These are phyloP conservation scores for Strigops habroptila DNA, from an alignment of 2,113 vertebrate species.

Conservation along the genomic window DNA sequence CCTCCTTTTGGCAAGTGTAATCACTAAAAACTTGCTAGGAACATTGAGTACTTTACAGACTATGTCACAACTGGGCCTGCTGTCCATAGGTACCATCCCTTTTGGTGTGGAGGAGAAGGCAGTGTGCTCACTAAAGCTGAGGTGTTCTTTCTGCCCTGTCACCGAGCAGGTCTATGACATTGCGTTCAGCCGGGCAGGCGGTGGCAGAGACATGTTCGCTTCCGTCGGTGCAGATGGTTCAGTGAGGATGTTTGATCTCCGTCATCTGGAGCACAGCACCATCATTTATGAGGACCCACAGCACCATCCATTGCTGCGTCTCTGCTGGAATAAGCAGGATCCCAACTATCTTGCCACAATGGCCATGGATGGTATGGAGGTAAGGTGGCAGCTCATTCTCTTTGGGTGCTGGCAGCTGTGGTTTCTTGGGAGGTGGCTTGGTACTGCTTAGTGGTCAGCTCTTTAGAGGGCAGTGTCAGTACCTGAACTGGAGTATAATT, in stretches of 20 bases:
- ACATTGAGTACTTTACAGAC: not conserved
- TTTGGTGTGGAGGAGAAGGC: not conserved
- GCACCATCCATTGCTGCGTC: constrained; percentile 94
- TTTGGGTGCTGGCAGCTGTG: fast-evolving
- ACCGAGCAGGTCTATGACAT: constrained; percentile 94
- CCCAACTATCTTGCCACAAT: constrained; percentile 98
- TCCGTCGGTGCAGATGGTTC: constrained; percentile 97
- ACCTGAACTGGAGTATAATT: not conserved
- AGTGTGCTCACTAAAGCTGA: not conserved
- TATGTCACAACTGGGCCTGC: fast-evolving
- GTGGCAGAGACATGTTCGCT: constrained; percentile 96
- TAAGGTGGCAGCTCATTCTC: constrained; percentile 21
- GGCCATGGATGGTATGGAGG: constrained; percentile 99
- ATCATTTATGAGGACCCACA: constrained; percentile 99
- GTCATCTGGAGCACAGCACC: constrained; percentile 97
- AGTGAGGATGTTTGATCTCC: constrained; percentile 95
- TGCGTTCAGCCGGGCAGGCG: constrained; percentile 95
- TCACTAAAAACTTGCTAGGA: not conserved
- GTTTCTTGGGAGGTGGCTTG: not conserved
- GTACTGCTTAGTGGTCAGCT: not conserved
- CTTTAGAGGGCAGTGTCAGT: not conserved
- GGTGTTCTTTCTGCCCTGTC: not conserved
- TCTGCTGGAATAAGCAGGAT: constrained; percentile 99
- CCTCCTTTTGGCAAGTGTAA: not conserved
- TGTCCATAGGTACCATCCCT: not conserved